Evolutionary conservation across 2,113 vertebrate genomes (phyloP).

Genomic region (Ifrita kowaldi): DNA sequence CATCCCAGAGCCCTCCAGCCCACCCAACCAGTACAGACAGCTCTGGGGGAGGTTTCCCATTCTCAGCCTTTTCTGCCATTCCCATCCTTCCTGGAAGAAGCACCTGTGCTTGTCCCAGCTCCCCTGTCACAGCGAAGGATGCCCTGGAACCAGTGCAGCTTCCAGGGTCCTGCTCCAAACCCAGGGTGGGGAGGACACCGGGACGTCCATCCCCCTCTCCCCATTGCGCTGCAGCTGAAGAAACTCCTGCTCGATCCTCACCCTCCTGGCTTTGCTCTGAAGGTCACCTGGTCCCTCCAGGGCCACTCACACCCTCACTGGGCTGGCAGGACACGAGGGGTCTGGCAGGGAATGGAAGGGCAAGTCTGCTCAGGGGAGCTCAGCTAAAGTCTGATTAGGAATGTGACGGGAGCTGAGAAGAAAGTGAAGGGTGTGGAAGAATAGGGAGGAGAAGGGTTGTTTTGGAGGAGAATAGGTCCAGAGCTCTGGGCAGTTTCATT

Average conservation of each 20-base stretch:
- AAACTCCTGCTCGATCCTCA: neutral
- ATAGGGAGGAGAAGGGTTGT: constrained; percentile 36
- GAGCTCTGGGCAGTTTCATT: constrained; percentile 58
- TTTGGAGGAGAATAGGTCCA: constrained; percentile 49
- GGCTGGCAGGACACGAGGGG: neutral
- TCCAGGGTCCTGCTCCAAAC: neutral
- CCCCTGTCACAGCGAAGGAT: neutral
- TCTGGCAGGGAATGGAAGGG: neutral
- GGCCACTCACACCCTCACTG: neutral
- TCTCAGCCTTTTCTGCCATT: neutral
- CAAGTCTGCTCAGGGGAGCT: neutral
- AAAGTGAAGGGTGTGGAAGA: constrained; percentile 35
- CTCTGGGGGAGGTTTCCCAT: neutral
- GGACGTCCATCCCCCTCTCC: neutral
- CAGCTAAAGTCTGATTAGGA: neutral
- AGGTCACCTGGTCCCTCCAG: neutral
- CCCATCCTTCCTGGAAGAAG: neutral
- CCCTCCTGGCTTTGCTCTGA: neutral
- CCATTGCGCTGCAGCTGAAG: fast-evolving
- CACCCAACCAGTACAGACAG: neutral
- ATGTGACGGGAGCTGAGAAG: neutral
- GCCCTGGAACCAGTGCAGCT: neutral
- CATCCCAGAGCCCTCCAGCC: neutral
- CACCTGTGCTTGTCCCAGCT: neutral
- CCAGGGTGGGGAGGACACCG: neutral